These are phyloP conservation scores for Diaperis boleti DNA, from an alignment of 2,888 invertebrate genomes.

Conservation along the genomic window DNA sequence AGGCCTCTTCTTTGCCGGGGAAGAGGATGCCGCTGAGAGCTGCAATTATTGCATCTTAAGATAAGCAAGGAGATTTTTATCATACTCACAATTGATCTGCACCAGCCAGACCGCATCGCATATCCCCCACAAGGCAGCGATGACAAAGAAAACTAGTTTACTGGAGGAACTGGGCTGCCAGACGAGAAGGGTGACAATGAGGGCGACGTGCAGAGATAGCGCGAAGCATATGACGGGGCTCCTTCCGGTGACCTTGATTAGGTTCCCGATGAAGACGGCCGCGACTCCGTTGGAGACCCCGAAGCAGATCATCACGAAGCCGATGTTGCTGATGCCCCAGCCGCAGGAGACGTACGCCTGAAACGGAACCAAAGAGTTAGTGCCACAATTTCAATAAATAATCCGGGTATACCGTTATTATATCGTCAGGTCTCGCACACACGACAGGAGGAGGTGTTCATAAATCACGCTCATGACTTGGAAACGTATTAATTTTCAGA, in stretches of 20 bases:
- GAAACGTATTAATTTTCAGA: constrained; percentile 20
- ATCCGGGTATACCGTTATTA: constrained; percentile 26
- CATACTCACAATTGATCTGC: constrained; percentile 85
- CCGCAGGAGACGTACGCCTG: constrained; percentile 89
- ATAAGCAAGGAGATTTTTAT: constrained; percentile 13
- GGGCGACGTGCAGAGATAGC: constrained; percentile 76
- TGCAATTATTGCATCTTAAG: too few species aligned
- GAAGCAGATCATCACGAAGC: constrained; percentile 94
- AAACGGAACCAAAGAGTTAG: constrained; percentile 44
- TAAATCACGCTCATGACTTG: constrained; percentile 11
- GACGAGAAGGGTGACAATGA: constrained; percentile 75
- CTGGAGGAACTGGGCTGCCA: constrained; percentile 81
- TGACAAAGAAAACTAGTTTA: constrained; percentile 78
- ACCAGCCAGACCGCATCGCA: constrained; percentile 94
- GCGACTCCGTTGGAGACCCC: constrained; percentile 91
- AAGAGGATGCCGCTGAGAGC: constrained; percentile 89
- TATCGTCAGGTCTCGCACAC: constrained; percentile 7
- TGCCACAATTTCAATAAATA: constrained; percentile 30
- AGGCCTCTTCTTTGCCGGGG: constrained; percentile 87
- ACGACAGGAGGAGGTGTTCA: constrained; percentile 3
- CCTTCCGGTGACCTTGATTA: constrained; percentile 85
- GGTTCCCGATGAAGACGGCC: constrained; percentile 82
- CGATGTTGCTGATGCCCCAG: constrained; percentile 91
- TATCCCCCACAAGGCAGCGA: constrained; percentile 89
- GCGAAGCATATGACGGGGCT: constrained; percentile 83